Evolutionary conservation across 1,140 invertebrate genomes (phyloP), one percentile per base, ranked within the genome.

Genomic region (Samia ricini): DNA sequence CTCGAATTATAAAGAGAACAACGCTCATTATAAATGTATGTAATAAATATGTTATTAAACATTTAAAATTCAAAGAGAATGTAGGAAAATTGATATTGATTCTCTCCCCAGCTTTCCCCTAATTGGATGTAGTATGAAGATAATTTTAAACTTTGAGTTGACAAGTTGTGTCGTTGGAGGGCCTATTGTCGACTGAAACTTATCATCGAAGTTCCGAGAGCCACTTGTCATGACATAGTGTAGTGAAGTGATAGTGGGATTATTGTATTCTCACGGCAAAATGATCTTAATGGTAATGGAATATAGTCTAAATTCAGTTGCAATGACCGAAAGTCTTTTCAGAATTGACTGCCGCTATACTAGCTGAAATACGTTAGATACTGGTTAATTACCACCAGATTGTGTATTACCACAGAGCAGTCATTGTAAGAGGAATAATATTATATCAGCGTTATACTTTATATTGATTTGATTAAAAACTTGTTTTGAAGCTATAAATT

Each of bases 91-190:
- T 42, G 33, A 42, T 42, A 42, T 42, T 42, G 33, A 42, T 42
- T 42, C 33, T 42, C 33, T 42, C 33, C 33, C 15, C 33, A 42
- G 33, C 33, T 15, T 42, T 42, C 33, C 33, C 12, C 33, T 42
- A 42, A 42, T 42, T 42, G 33, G 33, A 42, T 42, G 33, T 42
- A 42, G 33, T 15, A 42, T 42, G 33, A 42, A 42, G 33, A 42
- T 42, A 42, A 42, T 42, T 42, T 42, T 42, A 42, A 42, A 42
- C 33, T 42, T 42, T 42, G 33, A 42, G 33, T 42, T 42, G 33
- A 42, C 33, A 42, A 42, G 33, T 42, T 42, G 33, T 42, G 33
- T 42, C 33, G 33, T 42, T 42, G 33, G 33, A 42, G 33, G 33
- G 33, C 33, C 33, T 42, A 42, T 42, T 42, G 33, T 42, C 33